A percentile compares a stretch with the other conserved stretches of the same genome.
phyloP scores from a whole-genome alignment of 2,888 invertebrate genomes.

The Eristalinus aeneus region DNA sequence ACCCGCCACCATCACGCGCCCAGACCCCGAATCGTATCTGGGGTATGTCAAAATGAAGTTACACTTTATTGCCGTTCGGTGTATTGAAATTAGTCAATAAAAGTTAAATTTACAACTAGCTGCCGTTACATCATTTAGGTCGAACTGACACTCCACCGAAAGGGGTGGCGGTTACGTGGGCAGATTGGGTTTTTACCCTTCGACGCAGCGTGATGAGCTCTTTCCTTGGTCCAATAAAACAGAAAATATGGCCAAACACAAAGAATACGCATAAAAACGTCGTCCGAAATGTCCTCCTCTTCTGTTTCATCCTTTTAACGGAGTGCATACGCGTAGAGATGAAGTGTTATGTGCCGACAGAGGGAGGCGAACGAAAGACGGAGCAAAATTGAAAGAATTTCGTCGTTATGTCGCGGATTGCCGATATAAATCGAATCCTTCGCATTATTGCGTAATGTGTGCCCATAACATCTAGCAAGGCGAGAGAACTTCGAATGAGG shows the following conservation, averaged over 20 bases:
- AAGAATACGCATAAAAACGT: conserved; percentile 53
- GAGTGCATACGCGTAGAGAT: neutral
- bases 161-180: neutral
- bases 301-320: neutral
- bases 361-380: neutral
- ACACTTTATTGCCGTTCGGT: conserved; percentile 67
- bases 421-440: conserved; percentile 62
- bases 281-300: conserved; percentile 44
- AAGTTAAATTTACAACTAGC: conserved; percentile 69
- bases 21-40: neutral
- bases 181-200: conserved; percentile 34
- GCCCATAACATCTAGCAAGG: conserved; percentile 46
- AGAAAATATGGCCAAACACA: conserved; percentile 61
- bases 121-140: conserved; percentile 67
- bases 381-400: conserved; percentile 9
- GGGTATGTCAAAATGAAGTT: conserved; percentile 65
- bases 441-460: conserved; percentile 53
- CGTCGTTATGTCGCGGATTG: conserved; percentile 60
- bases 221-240: conserved; percentile 64
- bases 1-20: neutral
- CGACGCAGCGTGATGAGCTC: conserved; percentile 50
- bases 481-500: conserved; percentile 9
- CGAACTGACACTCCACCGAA: neutral
- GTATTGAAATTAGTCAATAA: conserved; percentile 71
- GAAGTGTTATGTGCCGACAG: neutral